A percentile compares a stretch with the other conserved stretches of the same genome.
These are phyloP conservation scores for Oreochromis grahami DNA, from an alignment of 2,797 vertebrate genomes.

Conservation along the genomic window DNA sequence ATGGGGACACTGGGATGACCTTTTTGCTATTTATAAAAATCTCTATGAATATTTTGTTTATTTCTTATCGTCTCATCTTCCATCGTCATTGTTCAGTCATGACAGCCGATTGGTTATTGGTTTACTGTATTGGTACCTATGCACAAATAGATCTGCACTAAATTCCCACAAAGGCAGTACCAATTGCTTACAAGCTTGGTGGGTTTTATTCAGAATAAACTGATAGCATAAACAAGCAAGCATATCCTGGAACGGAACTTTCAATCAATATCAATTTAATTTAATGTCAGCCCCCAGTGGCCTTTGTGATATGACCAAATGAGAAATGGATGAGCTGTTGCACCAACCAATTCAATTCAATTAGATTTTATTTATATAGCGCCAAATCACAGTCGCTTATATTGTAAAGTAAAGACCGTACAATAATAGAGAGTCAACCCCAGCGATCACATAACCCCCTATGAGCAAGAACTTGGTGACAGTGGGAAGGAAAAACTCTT, in stretches of 20 bases:
- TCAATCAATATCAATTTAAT: conserved; percentile 6
- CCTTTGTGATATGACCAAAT: not conserved
- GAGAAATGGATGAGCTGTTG: conserved; percentile 2
- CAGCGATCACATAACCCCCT: not conserved
- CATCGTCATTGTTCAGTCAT: not conserved
- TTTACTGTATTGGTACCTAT: not conserved
- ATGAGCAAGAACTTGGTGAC: not conserved
- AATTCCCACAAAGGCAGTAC: not conserved
- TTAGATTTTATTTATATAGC: not conserved
- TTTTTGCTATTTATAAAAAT: not conserved
- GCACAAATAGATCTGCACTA: not conserved
- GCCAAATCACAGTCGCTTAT: not conserved
- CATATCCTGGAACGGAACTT: not conserved
- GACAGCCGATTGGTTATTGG: not conserved
- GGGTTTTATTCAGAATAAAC: not conserved
- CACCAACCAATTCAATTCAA: not conserved
- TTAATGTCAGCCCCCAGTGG: not conserved
- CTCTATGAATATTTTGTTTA: not conserved
- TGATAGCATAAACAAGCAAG: not conserved
- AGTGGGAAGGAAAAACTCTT: not conserved
- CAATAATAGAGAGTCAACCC: not conserved
- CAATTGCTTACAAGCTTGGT: not conserved
- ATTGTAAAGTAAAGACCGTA: not conserved
- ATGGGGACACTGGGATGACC: not conserved
- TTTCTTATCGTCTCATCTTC: not conserved